Evolutionary conservation across 2,113 vertebrate genomes (phyloP).

Genomic region (Brachypteracias leptosomus): DNA sequence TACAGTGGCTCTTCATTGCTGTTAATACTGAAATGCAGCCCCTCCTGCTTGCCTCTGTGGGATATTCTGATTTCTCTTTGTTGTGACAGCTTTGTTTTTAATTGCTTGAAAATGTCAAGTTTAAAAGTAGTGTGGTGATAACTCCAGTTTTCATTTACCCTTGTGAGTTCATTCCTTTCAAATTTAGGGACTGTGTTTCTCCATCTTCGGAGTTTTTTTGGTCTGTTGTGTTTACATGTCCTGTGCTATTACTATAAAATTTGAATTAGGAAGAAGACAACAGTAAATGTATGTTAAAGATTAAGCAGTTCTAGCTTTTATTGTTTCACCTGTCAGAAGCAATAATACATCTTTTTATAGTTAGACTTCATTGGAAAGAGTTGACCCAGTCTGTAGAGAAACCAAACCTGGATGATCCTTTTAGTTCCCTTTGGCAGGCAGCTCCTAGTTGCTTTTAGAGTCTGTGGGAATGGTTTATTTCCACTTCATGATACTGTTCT

Average conservation of each 20-base stretch:
- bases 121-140: background rate
- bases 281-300: background rate
- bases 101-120: slow-evolving; percentile 3
- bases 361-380: background rate
- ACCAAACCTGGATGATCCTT: background rate
- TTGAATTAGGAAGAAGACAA: background rate
- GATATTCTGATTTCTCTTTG: slow-evolving; percentile 16
- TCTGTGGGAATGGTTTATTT: background rate
- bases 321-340: background rate
- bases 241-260: background rate
- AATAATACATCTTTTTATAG: background rate
- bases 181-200: background rate
- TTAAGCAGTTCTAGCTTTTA: background rate
- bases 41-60: slow-evolving; percentile 27
- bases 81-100: slow-evolving; percentile 25
- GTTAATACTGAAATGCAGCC: background rate
- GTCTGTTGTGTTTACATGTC: background rate
- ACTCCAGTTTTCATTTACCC: background rate
- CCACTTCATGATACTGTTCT: background rate
- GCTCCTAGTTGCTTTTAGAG: background rate
- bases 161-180: background rate
- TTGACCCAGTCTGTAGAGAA: background rate
- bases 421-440: background rate
- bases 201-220: background rate
- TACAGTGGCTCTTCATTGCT: slow-evolving; percentile 29